Base-by-base conservation (phyloP, 2,888 invertebrate species). In the Leucophora obtusa region DNA sequence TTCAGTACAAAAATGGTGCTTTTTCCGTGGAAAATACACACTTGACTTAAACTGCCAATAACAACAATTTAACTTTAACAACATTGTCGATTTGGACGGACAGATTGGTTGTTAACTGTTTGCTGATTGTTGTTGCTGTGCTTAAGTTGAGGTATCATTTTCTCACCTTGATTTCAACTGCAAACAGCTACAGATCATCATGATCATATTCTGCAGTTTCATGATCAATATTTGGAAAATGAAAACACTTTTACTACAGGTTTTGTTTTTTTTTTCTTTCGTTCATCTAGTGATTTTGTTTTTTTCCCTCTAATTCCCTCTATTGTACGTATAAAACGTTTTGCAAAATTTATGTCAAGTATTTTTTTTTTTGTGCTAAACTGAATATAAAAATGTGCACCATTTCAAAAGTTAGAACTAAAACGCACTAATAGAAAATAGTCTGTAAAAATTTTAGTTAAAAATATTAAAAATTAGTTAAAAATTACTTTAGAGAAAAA, bases 151-250 rank as follows among this genome's bases (percentile, higher is more conserved):
- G 15, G 33, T 59, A 65, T 58, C 54, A 59, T 65, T 73, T 77
- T 77, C 81, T 70, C 73, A 73, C 81, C 76, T 81, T 60, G 43
- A 38, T 59, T 43, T 17, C 14, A 63, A 62, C 50, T 35, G 47
- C 74, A 65, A 59, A 58, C 14, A 28, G 35, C 5, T 14, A 69
- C 28, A 54, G 59, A 58, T 73, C 38, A 59, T 69, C 66, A 70
- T 77, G 60, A 69, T 63, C 63, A 59, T 18, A 70, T 56, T 77
- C 77, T 81, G 73, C 73, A 65, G 43, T 58, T 66, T 77, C 81
- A 81, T 70, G 77, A 81, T 74, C 77, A 81, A 81, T 74, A 81
- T 77, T 77, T 81, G 65, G 73, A 81, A 81, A 81, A 77, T 74
- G 81, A 81, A 81, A 81, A 81, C 81, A 81, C 81, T 81, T 77